These are phyloP conservation scores for Bombyx mori DNA, from an alignment of 1,140 invertebrate genomes.

Conservation along the genomic window DNA sequence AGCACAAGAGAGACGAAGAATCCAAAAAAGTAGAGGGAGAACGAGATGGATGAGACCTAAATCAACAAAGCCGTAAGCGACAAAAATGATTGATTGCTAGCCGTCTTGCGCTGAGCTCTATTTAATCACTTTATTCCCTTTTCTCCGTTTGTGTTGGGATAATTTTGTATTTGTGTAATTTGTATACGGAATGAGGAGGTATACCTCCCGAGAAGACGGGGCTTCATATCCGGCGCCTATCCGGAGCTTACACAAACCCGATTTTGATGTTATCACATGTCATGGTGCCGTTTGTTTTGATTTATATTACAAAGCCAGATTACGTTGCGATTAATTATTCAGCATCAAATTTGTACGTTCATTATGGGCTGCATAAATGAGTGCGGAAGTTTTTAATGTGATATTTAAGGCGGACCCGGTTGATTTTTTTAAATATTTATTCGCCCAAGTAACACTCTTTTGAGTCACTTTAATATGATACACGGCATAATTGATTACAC, in stretches of 20 bases:
- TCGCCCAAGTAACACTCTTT: too few relatives aligned
- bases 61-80: slow-evolving; percentile 64
- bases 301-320: slow-evolving; percentile 28
- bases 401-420: too few relatives aligned
- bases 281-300: slow-evolving; percentile 35
- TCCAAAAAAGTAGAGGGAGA: slow-evolving; percentile 26
- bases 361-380: too few relatives aligned
- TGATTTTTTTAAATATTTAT: too few relatives aligned
- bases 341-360: background rate
- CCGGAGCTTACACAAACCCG: slow-evolving; percentile 36
- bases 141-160: slow-evolving; percentile 69
- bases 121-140: slow-evolving; percentile 74
- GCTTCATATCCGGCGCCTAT: slow-evolving; percentile 53
- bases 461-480: too few relatives aligned
- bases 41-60: slow-evolving; percentile 38
- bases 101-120: slow-evolving; percentile 72
- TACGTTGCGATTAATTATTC: slow-evolving; percentile 17
- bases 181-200: slow-evolving; percentile 64
- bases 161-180: slow-evolving; percentile 71
- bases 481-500: too few relatives aligned
- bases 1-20: slow-evolving; percentile 34
- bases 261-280: slow-evolving; percentile 53
- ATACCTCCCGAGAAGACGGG: slow-evolving; percentile 37
- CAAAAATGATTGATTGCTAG: slow-evolving; percentile 72
- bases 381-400: too few relatives aligned